These are phyloP conservation scores for Menura novaehollandiae DNA, from an alignment of 2,113 vertebrate species.

Conservation along the genomic window DNA sequence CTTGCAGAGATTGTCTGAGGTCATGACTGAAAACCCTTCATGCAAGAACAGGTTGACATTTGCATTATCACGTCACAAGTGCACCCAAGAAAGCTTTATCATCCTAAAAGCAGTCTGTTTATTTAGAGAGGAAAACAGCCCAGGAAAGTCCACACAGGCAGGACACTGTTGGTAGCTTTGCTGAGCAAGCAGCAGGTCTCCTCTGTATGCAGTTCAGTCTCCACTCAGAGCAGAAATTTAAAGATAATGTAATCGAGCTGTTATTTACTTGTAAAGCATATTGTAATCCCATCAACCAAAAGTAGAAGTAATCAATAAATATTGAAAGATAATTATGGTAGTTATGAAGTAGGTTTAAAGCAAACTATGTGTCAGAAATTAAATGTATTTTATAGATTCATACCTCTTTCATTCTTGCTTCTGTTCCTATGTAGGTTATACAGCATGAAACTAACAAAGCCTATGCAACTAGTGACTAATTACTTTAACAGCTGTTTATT, in stretches of 20 bases:
- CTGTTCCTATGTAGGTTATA: not conserved
- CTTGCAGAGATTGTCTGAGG: not conserved
- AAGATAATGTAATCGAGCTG: not conserved
- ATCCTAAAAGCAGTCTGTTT: not conserved
- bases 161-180: not conserved
- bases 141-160: not conserved
- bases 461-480: not conserved
- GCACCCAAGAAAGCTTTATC: not conserved
- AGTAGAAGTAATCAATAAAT: not conserved
- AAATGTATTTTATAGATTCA: not conserved
- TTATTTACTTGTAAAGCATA: not conserved
- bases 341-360: not conserved
- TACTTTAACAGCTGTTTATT: not conserved
- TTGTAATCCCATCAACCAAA: not conserved
- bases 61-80: not conserved
- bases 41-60: not conserved
- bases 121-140: not conserved
- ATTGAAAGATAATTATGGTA: not conserved
- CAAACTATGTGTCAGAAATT: not conserved
- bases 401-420: not conserved
- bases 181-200: not conserved
- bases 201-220: not conserved
- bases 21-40: not conserved
- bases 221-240: not conserved
- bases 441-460: not conserved